A percentile compares a stretch with the other conserved stretches of the same genome.
Conservation (phyloP, 2,888 invertebrate genomes). For the Nowickia ferox region DNA sequence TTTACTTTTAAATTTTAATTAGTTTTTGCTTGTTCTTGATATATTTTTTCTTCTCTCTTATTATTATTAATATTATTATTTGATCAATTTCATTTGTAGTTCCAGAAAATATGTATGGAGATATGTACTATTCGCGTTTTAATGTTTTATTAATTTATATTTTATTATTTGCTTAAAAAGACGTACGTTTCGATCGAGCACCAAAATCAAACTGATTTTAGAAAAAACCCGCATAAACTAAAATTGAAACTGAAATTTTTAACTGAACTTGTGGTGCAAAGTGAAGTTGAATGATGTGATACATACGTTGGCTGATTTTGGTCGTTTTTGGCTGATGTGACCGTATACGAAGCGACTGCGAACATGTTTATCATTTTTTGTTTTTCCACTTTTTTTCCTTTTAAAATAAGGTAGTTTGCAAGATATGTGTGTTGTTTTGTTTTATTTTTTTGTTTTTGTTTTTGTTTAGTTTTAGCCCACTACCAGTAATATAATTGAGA, state of each 20-base stretch:
- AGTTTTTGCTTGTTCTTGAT: conserved; percentile 20
- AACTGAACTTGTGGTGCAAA: conserved; percentile 49
- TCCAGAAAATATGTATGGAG: conserved; percentile 4
- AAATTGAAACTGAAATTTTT: conserved; percentile 58
- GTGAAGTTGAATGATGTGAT: conserved; percentile 68
- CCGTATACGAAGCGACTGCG: conserved; percentile 76
- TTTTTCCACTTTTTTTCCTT: conserved; percentile 30
- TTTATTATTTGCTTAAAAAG: conserved; percentile 61
- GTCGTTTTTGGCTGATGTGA: conserved; percentile 77
- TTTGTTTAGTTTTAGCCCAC: conserved; percentile 73
- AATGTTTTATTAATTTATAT: conserved; percentile 53
- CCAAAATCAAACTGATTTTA: conserved; percentile 83
- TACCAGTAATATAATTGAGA: conserved; percentile 66
- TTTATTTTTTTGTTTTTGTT: conserved; percentile 29
- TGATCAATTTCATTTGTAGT: conserved; percentile 32
- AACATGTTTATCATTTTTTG: conserved; percentile 68
- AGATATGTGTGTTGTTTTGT: conserved; percentile 37
- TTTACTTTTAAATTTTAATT: conserved; percentile 32
- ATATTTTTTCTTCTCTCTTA: conserved; percentile 4
- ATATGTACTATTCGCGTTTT: conserved; percentile 38
- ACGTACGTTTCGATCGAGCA: conserved; percentile 83
- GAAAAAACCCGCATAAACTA: conserved; percentile 67
- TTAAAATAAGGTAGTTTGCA: conserved; percentile 71
- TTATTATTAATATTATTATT: conserved; percentile 16
- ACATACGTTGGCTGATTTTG: conserved; percentile 67